phyloP scores from a whole-genome alignment of 2,888 invertebrate species.

The Lumbricus terrestris region DNA sequence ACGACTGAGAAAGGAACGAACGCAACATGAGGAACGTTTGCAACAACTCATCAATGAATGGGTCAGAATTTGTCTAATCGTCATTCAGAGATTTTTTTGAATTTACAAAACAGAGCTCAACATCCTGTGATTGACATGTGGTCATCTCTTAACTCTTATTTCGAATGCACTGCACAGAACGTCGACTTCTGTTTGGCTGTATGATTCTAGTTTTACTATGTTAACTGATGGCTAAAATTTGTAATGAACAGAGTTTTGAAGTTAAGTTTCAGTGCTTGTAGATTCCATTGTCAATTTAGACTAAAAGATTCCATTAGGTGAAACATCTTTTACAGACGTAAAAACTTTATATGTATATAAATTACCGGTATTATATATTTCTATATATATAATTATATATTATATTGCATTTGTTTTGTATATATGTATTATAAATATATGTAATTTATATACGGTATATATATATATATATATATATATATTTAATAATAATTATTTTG shows the following conservation, averaged over 20 bases:
- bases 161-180: neutral
- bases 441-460: too few relatives aligned
- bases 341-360: too few relatives aligned
- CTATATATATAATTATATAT: too few relatives aligned
- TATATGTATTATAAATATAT: too few relatives aligned
- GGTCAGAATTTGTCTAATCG: neutral
- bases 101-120: too few relatives aligned
- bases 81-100: neutral
- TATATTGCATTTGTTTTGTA: too few relatives aligned
- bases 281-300: neutral
- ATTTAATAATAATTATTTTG: too few relatives aligned
- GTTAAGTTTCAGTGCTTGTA: neutral
- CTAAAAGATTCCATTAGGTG: neutral
- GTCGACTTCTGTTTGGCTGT: neutral
- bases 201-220: neutral
- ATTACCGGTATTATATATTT: too few relatives aligned
- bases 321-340: neutral
- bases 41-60: neutral
- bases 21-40: slow-evolving; percentile 32
- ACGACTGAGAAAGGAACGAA: slow-evolving; percentile 57
- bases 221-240: neutral
- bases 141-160: too few relatives aligned
- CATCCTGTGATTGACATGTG: too few relatives aligned
- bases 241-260: neutral
- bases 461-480: too few relatives aligned